A percentile compares a stretch with the other conserved stretches of the same genome.
phyloP scores from a whole-genome alignment of 2,797 vertebrate genomes.

The Rhincodon typus region DNA sequence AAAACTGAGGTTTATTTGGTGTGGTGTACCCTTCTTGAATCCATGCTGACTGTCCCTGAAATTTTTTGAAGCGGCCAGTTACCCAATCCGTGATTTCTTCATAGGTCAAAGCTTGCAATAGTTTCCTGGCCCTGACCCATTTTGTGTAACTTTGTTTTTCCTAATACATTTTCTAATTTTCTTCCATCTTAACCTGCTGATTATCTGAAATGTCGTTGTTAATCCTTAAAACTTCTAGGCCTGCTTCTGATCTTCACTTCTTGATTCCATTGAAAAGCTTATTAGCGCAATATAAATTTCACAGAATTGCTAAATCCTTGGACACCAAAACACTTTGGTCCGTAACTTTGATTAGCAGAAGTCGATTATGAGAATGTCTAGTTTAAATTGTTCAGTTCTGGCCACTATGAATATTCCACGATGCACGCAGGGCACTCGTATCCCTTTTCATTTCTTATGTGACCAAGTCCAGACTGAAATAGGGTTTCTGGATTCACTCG shows the following conservation, averaged over 20 bases:
- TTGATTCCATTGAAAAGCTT: neutral
- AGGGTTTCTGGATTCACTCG: neutral
- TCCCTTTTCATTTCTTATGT: constrained; percentile 18
- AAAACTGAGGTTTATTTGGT: too few relatives aligned
- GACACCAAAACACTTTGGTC: neutral
- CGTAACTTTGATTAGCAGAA: neutral
- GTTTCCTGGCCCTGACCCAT: neutral
- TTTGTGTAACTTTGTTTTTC: neutral
- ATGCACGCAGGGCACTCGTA: neutral
- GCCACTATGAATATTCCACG: neutral
- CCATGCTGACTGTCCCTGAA: too few relatives aligned
- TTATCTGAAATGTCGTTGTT: neutral
- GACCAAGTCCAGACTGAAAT: neutral
- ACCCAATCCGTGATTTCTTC: neutral
- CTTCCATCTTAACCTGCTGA: neutral
- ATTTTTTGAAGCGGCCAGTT: too few relatives aligned
- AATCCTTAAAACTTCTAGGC: neutral
- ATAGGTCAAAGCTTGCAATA: neutral
- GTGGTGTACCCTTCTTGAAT: too few relatives aligned
- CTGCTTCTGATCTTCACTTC: neutral
- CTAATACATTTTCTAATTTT: neutral
- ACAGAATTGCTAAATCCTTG: neutral
- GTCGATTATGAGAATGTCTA: neutral
- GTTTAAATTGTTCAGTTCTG: neutral
- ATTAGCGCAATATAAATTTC: neutral